Evolutionary conservation across 2,797 vertebrate genomes (phyloP).

Genomic region (Prionace glauca): DNA sequence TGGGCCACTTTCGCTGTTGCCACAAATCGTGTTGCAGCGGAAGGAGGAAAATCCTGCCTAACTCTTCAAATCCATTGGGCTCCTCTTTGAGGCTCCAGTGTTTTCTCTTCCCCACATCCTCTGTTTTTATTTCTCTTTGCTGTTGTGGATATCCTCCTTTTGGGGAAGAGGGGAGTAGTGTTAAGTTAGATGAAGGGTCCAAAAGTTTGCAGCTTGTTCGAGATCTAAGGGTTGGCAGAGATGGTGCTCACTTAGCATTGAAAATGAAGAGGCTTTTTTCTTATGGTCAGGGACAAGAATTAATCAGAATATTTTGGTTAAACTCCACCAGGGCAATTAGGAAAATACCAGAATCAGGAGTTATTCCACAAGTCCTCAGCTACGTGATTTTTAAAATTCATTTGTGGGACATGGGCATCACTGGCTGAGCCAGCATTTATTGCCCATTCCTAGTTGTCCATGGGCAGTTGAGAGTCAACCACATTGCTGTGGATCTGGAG

Average conservation of each 20-base stretch:
- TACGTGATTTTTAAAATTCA: no score
- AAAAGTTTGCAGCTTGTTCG: background rate
- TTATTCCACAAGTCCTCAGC: background rate
- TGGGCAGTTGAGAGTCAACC: no score
- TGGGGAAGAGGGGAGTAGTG: background rate
- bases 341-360: background rate
- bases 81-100: no score
- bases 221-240: background rate
- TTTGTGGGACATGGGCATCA: no score
- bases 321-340: background rate
- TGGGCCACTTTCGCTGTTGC: no score
- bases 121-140: background rate
- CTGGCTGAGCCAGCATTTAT: no score
- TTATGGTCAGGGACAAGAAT: background rate
- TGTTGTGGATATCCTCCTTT: background rate
- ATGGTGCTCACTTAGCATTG: background rate
- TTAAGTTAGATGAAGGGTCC: background rate
- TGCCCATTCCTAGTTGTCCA: no score
- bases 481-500: no score
- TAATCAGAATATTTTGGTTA: background rate
- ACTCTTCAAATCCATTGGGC: no score
- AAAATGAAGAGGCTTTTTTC: background rate
- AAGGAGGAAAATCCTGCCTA: no score
- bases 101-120: no score
- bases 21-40: no score